Evolutionary conservation across 2,797 vertebrate genomes (phyloP), one percentile per base, ranked within the genome.

Genomic region (Manis crassicaudata): DNA sequence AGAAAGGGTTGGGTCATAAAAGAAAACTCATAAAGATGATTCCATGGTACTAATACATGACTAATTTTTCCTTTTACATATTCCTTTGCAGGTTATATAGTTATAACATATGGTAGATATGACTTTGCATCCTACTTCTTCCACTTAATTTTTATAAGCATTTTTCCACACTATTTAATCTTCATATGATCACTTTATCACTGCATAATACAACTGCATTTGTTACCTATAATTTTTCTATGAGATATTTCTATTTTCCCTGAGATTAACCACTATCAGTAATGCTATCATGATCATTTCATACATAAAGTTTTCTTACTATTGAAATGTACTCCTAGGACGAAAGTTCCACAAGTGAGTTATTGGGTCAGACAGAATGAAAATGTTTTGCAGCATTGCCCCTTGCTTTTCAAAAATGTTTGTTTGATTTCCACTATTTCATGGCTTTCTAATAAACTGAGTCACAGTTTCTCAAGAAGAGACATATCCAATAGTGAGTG

Each of bases 221-320:
- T 29, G 32, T 32, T 83, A 43, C 10, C 12, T 67, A 46, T 27
- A 58, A 81, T 70, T 92, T 75, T 67, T 29, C 75, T 72, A 77
- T 58, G 60, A 81, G 67, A 80, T 1, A 46, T 63, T 89, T 94
- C 79, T 76, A 52, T 77, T 73, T 88, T 79, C 17, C 54, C 37
- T 29, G 37, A 75, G 12, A 5, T 50, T 84, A 85, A 46, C 17
- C 27, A 81, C 32, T 40, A n/a, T 80, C 52, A 76, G 70, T 58
- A 90, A 70, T 25, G 27, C 23, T 76, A 82, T 95, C 6, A 62
- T 29, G 37, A 87, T 73, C 67, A 92, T 52, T 75, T 58, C 60
- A 79, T 27, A 87, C 27, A 63, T 12, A 70, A 80, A 82, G 37
- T 88, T 85, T 88, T 85, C 73, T 88, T 96, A 35, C 68, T 52